phyloP scores from a whole-genome alignment of 2,888 invertebrate genomes.

The Leucophora obtusa region DNA sequence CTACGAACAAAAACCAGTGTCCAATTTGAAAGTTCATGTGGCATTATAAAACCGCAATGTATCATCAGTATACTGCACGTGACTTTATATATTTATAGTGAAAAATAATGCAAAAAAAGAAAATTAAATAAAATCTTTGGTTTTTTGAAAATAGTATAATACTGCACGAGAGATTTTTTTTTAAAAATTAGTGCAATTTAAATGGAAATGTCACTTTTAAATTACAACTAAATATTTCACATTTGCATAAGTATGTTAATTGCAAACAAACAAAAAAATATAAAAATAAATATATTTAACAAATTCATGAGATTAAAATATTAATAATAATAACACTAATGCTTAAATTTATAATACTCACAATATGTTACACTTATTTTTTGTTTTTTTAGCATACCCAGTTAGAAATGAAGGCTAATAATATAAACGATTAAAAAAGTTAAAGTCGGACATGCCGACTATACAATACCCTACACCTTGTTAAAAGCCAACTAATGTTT shows the following conservation, averaged over 20 bases:
- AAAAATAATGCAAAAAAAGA: conserved; percentile 1
- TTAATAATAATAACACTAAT: too few species aligned
- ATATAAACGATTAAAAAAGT: too few species aligned
- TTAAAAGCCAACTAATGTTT: too few species aligned
- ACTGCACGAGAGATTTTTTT: background rate
- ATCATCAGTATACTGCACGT: conserved; percentile 33
- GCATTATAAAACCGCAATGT: conserved; percentile 9
- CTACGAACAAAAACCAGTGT: background rate
- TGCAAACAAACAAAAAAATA: too few species aligned
- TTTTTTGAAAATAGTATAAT: conserved; percentile 5
- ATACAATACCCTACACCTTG: too few species aligned
- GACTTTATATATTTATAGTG: background rate
- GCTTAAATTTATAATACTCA: too few species aligned
- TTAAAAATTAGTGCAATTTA: background rate
- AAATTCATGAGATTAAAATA: too few species aligned
- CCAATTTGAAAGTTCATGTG: background rate
- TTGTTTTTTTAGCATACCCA: too few species aligned
- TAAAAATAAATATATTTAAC: too few species aligned
- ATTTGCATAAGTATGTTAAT: background rate
- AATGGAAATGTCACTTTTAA: background rate
- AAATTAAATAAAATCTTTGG: conserved; percentile 21
- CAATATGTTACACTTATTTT: too few species aligned
- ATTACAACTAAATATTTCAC: background rate
- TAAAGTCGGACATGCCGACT: too few species aligned
- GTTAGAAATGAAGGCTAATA: too few species aligned